Conservation (phyloP, 2,113 vertebrate species). For the Lethenteron reissneri region DNA sequence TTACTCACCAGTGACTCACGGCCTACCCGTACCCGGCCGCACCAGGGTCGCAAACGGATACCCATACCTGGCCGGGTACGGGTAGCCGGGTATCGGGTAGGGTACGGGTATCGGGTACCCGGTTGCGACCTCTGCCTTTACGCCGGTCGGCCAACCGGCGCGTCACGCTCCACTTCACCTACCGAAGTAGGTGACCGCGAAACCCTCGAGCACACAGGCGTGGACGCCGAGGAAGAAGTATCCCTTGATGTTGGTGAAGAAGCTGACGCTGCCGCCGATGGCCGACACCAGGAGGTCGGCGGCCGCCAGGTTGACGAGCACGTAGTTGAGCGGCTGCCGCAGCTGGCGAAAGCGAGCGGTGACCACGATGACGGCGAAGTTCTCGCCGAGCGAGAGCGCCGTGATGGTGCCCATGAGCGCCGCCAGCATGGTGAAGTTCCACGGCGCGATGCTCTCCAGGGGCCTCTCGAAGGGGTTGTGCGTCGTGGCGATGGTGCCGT, state of each 20-base stretch:
- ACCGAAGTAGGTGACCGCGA: constrained; percentile 70
- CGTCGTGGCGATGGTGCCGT: neutral
- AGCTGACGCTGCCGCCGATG: constrained; percentile 46
- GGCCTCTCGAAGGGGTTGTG: constrained; percentile 35
- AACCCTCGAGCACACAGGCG: constrained; percentile 59
- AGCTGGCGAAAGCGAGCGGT: constrained; percentile 57
- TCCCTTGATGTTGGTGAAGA: constrained; percentile 47
- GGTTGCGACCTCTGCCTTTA: too few species aligned
- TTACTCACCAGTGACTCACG: too few species aligned
- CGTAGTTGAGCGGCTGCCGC: constrained; percentile 55
- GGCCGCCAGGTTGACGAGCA: constrained; percentile 53
- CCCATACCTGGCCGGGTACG: too few species aligned
- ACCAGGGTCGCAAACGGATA: too few species aligned
- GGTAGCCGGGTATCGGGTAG: too few species aligned
- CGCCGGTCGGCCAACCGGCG: too few species aligned
- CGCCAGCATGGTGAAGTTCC: constrained; percentile 53
- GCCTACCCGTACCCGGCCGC: too few species aligned
- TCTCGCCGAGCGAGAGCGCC: constrained; percentile 40
- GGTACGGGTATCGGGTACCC: too few species aligned
- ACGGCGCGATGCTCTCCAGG: constrained; percentile 30
- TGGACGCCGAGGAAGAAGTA: constrained; percentile 56
- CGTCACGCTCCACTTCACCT: constrained; percentile 16
- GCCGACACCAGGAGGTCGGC: constrained; percentile 58
- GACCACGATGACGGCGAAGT: constrained; percentile 53
- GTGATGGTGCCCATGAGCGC: constrained; percentile 49